phyloP scores from a whole-genome alignment of 2,888 invertebrate species.

The Diadegma fenestrale region DNA sequence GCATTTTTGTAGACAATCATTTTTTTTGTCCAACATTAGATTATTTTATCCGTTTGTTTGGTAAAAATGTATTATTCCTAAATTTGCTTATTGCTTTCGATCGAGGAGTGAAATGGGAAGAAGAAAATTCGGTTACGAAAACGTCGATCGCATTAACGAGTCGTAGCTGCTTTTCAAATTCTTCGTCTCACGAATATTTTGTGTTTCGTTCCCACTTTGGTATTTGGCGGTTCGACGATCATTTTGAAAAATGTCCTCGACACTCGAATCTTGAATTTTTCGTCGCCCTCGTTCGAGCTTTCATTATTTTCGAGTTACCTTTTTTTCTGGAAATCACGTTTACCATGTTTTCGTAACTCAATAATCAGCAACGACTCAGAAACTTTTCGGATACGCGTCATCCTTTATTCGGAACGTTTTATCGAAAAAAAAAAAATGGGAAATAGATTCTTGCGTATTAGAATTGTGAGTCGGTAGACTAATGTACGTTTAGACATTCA shows the following conservation, averaged over 20 bases:
- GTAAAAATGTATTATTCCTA: constrained; percentile 4
- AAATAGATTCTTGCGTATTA: constrained; percentile 17
- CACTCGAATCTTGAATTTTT: neutral
- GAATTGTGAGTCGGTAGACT: constrained; percentile 35
- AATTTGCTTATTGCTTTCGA: constrained; percentile 15
- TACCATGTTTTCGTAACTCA: neutral
- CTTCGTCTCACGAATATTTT: neutral
- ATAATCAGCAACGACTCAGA: neutral
- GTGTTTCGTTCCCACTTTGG: neutral
- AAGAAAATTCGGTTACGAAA: neutral
- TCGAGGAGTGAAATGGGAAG: neutral
- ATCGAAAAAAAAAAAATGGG: constrained; percentile 50
- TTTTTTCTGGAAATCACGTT: neutral
- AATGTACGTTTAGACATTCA: constrained; percentile 24
- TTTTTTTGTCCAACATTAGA: constrained; percentile 9
- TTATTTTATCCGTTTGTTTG: neutral
- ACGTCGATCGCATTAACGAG: neutral
- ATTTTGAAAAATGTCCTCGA: neutral
- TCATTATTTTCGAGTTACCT: neutral
- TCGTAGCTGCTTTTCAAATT: neutral
- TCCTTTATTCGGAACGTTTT: constrained; percentile 28
- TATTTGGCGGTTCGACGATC: neutral
- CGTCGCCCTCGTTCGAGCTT: neutral
- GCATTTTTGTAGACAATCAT: neutral
- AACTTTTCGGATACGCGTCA: constrained; percentile 35